phyloP scores from a whole-genome alignment of 2,797 vertebrate species.

The Enteromius afrohamiltoni region DNA sequence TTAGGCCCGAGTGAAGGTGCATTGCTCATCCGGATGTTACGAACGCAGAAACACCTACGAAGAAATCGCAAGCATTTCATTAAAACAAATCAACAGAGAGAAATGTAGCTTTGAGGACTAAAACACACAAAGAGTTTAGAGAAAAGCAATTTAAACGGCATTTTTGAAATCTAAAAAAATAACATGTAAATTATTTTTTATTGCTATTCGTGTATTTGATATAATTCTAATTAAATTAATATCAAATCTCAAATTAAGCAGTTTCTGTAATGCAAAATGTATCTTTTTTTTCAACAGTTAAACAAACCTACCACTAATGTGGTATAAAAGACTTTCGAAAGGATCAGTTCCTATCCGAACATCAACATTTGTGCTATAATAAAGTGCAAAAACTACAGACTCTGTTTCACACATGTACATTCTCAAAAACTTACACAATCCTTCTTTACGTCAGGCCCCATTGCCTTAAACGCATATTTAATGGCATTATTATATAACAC shows the following conservation, averaged over 20 bases:
- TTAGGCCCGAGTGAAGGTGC: background rate
- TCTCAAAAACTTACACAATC: background rate
- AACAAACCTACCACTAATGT: background rate
- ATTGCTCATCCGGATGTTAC: background rate
- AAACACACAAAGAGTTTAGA: background rate
- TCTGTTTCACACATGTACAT: background rate
- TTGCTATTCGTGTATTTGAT: background rate
- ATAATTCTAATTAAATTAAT: background rate
- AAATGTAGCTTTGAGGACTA: background rate
- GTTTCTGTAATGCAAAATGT: background rate
- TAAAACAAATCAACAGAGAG: background rate
- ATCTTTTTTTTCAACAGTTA: background rate
- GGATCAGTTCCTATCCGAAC: background rate
- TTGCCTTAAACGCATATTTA: background rate
- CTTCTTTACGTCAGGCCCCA: background rate
- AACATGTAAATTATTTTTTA: background rate
- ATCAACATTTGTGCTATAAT: background rate
- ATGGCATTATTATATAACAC: background rate
- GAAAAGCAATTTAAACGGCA: background rate
- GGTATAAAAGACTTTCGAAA: background rate
- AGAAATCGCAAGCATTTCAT: background rate
- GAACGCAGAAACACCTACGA: constrained; percentile 14
- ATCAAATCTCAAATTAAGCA: background rate
- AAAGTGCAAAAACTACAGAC: background rate
- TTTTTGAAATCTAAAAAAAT: too few species aligned